phyloP scores from a whole-genome alignment of 2,797 vertebrate genomes.

The Chloroceryle amazona region DNA sequence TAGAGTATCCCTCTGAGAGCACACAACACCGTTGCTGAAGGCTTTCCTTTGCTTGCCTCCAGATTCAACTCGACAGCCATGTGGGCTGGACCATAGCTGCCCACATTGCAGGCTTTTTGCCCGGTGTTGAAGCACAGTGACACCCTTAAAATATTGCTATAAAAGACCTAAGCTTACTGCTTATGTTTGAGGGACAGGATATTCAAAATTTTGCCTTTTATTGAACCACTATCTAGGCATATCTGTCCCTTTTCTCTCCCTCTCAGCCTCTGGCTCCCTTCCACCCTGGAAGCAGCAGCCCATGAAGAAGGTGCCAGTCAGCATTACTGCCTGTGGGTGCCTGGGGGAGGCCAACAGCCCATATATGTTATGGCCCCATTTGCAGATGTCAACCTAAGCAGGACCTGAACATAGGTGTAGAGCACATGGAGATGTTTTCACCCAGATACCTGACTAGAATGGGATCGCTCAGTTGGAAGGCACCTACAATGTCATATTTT shows the following conservation, averaged over 20 bases:
- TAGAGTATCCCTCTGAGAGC: neutral
- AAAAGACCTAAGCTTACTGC: neutral
- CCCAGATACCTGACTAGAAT: neutral
- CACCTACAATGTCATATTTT: too few relatives aligned
- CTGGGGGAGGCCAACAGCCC: neutral
- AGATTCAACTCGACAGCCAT: too few relatives aligned
- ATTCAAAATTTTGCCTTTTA: neutral
- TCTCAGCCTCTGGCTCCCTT: neutral
- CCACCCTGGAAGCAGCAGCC: neutral
- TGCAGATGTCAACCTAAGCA: neutral
- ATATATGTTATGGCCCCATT: accelerated
- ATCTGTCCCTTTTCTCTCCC: neutral
- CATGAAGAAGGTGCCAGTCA: neutral
- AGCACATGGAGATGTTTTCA: neutral
- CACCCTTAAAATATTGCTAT: neutral
- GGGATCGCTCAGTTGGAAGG: neutral
- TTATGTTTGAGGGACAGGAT: neutral
- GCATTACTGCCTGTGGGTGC: neutral
- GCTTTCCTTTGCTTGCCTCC: neutral
- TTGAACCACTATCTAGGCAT: accelerated
- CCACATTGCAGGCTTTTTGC: neutral
- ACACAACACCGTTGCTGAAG: accelerated
- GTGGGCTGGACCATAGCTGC: neutral
- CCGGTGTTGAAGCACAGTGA: neutral
- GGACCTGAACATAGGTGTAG: neutral